phyloP scores from a whole-genome alignment of 2,888 invertebrate species.

The Netelia fuscicornis region DNA sequence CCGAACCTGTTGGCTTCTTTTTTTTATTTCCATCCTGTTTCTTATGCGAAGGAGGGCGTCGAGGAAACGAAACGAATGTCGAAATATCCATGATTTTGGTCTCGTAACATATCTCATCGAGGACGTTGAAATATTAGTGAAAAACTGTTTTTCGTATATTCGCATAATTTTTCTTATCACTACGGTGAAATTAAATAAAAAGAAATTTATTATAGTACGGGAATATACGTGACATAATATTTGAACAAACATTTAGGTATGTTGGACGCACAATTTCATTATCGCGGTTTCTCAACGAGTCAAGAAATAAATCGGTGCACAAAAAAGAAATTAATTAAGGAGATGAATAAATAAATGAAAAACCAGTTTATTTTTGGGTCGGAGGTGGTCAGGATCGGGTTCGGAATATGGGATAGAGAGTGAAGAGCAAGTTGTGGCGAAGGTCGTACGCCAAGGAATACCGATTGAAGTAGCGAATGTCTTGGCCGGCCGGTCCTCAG shows the following conservation, averaged over 20 bases:
- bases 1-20: neutral
- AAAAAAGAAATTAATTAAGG: too few species aligned
- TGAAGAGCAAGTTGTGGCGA: conserved; percentile 74
- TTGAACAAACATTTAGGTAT: too few species aligned
- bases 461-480: conserved; percentile 82
- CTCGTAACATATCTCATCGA: neutral
- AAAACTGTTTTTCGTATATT: neutral
- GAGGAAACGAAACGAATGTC: neutral
- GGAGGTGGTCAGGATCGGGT: conserved; percentile 16
- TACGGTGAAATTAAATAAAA: too few species aligned
- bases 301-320: too few species aligned
- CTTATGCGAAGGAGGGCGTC: neutral
- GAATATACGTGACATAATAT: too few species aligned
- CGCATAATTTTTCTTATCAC: neutral
- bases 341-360: too few species aligned
- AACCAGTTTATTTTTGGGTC: neutral
- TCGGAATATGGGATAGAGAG: conserved; percentile 44
- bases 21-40: neutral
- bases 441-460: conserved; percentile 79
- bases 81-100: neutral
- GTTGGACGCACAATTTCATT: too few species aligned
- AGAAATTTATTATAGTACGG: too few species aligned
- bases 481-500: conserved; percentile 76
- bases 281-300: too few species aligned
- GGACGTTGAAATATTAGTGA: neutral